These are phyloP conservation scores for Chrysopilus asiliformis DNA, from an alignment of 2,888 invertebrate species.

Conservation along the genomic window DNA sequence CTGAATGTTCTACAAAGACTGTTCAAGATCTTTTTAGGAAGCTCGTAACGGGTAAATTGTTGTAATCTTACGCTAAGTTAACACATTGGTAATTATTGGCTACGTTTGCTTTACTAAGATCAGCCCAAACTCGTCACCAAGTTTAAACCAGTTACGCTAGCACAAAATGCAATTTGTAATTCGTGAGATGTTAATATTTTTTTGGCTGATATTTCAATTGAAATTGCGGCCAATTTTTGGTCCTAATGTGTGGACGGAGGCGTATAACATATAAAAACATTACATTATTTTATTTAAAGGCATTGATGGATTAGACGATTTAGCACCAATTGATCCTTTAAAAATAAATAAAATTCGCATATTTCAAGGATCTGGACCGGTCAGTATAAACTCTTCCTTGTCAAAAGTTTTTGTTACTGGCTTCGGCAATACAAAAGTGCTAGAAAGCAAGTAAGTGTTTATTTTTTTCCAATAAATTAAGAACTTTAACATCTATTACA, in stretches of 20 bases:
- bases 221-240: too few species aligned
- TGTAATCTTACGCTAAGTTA: too few species aligned
- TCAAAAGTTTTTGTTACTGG: conserved; percentile 49
- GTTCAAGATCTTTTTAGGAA: conserved; percentile 47
- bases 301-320: conserved; percentile 22
- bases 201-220: too few species aligned
- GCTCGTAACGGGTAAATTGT: conserved; percentile 42
- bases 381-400: conserved; percentile 51
- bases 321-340: conserved; percentile 47
- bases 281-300: conserved; percentile 10
- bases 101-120: too few species aligned
- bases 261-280: too few species aligned
- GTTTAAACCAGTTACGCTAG: too few species aligned
- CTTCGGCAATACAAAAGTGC: conserved; percentile 45
- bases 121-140: too few species aligned
- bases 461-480: background rate
- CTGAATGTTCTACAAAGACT: conserved; percentile 45
- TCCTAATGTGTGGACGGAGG: conserved; percentile 44
- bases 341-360: conserved; percentile 48
- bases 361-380: conserved; percentile 52
- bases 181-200: too few species aligned
- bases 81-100: too few species aligned
- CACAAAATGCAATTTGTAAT: too few species aligned
- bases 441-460: conserved; percentile 42
- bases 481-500: background rate